phyloP scores from a whole-genome alignment of 2,113 vertebrate genomes.

The Perognathus longimembris region DNA sequence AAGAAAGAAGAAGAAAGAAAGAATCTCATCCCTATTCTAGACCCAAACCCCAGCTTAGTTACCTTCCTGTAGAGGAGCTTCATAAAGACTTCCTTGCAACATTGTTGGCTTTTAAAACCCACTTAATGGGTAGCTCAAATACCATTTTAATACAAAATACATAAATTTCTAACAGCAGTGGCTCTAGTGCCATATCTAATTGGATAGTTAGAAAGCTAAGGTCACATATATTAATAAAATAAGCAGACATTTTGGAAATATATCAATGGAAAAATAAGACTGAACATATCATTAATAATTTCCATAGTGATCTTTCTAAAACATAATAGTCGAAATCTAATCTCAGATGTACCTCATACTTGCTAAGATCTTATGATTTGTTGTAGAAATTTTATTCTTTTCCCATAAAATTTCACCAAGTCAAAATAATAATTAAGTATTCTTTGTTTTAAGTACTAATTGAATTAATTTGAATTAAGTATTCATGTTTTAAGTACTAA shows the following conservation, averaged over 20 bases:
- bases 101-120: slow-evolving; percentile 35
- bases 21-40: slow-evolving; percentile 23
- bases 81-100: slow-evolving; percentile 56
- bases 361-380: slow-evolving; percentile 4
- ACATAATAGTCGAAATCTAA: neutral
- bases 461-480: neutral
- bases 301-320: neutral
- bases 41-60: slow-evolving; percentile 45
- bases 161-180: neutral
- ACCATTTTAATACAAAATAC: neutral
- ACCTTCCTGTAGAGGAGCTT: slow-evolving; percentile 35
- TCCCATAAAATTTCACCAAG: neutral
- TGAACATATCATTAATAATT: slow-evolving; percentile 10
- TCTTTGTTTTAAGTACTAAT: neutral
- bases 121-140: slow-evolving; percentile 58
- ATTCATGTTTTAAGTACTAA: neutral
- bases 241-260: neutral
- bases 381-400: neutral
- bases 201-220: neutral
- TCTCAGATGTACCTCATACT: neutral
- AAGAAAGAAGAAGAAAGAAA: too few species aligned
- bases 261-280: neutral
- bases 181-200: neutral
- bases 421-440: neutral
- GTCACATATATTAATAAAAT: neutral